Conservation (phyloP, 1,140 invertebrate species). For the Heliconius melpomene region DNA sequence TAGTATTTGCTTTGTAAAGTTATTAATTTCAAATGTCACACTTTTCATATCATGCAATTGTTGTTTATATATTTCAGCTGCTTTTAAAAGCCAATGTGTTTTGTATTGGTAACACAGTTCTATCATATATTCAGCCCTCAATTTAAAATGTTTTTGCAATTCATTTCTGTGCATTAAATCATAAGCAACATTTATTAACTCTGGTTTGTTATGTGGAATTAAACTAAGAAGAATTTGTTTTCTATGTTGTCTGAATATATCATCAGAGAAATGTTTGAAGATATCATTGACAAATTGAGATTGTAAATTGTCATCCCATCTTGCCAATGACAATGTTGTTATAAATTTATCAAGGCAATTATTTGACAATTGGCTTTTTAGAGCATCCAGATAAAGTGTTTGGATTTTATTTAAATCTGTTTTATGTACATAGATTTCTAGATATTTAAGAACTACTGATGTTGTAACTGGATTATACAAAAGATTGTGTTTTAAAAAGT, state of each 20-base stretch:
- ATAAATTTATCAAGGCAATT: constrained; percentile 62
- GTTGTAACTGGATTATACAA: constrained; percentile 71
- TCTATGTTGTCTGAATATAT: constrained; percentile 62
- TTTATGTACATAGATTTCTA: constrained; percentile 49
- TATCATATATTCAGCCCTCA: constrained; percentile 76
- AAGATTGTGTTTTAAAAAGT: constrained; percentile 65
- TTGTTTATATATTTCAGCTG: constrained; percentile 71
- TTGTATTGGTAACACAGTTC: constrained; percentile 76
- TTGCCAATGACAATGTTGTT: constrained; percentile 61
- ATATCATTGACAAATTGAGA: constrained; percentile 58
- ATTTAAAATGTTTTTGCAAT: constrained; percentile 66
- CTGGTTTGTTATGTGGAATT: constrained; percentile 60
- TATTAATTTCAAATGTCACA: constrained; percentile 75
- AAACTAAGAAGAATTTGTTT: constrained; percentile 72
- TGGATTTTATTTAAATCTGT: constrained; percentile 58
- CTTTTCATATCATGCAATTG: constrained; percentile 73
- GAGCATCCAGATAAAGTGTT: constrained; percentile 58
- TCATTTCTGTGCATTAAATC: constrained; percentile 68
- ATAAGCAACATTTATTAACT: constrained; percentile 56
- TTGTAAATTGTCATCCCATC: constrained; percentile 59
- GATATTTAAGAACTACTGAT: constrained; percentile 54
- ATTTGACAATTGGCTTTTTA: constrained; percentile 59
- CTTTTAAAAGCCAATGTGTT: constrained; percentile 77
- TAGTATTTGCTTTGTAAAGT: constrained; percentile 75
- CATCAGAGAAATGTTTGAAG: constrained; percentile 58